Evolutionary conservation across 2,888 invertebrate genomes (phyloP), one percentile per base, ranked within the genome.

Genomic region (Oxytorus armatus): DNA sequence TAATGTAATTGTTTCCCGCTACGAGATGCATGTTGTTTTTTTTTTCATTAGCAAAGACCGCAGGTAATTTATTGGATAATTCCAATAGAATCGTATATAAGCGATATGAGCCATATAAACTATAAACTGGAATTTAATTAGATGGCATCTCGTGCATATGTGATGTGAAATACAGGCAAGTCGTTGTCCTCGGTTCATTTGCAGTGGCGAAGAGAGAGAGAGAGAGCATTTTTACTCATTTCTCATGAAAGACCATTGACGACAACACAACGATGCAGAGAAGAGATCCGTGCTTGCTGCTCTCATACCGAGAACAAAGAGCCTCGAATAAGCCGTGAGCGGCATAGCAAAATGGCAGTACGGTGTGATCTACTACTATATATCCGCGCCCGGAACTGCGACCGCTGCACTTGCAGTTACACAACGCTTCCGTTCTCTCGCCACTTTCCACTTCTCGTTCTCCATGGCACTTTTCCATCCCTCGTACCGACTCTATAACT

Each of bases 281-380:
- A 49, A 42, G 49, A 63, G 42, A 18, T 63, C 57, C 29, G 63
- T 49, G 29, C 39, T n/a, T n/a, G 4, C 7, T 44, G 18, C 33
- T 63, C 55, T 65, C 74, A 57, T n/a, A n/a, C n/a, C 47, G 8
- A 23, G 63, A 39, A 79, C 79, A 79, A 79, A 79, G 79, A 63
- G 57, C 44, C 55, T 47, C 69, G 49, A 29, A 55, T 39, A 68
- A 79, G 49, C 63, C 47, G 44, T 36, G 73, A 55, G 21, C 29
- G 7, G 53, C 14, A 23, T 21, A 55, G 57, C 23, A 49, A 57
- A 69, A 47, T 53, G 73, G 63, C 51, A 42, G 53, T 29, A 16
- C n/a, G n/a, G 10, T 44, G 44, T 63, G 53, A 44, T 14, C 7
- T 14, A 11, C 47, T 18, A 42, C 42, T 14, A 36, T 57, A 44